Percentiles rank a stretch among this genome's conserved stretches.
These are phyloP conservation scores for Brachylomia viminalis DNA, from an alignment of 2,888 invertebrate genomes.

Conservation along the genomic window DNA sequence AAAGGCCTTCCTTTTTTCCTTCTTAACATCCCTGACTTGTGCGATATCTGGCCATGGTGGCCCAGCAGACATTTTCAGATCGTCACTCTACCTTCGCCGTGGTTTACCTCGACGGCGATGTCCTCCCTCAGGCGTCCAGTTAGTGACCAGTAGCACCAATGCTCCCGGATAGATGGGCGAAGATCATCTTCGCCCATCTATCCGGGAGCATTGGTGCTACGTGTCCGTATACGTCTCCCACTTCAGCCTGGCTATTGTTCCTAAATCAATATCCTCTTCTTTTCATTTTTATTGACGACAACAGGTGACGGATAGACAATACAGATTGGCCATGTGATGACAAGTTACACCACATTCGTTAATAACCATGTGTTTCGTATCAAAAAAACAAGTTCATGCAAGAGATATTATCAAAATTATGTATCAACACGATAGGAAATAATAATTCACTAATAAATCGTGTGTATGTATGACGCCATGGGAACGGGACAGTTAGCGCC, in stretches of 20 bases:
- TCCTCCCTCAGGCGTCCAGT: not conserved
- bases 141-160: no score
- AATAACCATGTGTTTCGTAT: not conserved
- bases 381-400: not conserved
- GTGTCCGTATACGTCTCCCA: not conserved
- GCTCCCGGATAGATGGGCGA: no score
- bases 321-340: not conserved
- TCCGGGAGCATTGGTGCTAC: not conserved
- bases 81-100: not conserved
- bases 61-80: not conserved
- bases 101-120: not conserved
- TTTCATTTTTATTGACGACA: not conserved
- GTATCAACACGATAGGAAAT: conserved; percentile 40
- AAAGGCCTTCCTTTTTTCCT: not conserved
- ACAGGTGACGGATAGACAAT: not conserved
- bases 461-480: conserved; percentile 26
- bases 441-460: conserved; percentile 39
- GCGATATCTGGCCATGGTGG: not conserved
- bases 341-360: not conserved
- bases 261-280: not conserved
- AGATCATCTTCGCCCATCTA: not conserved
- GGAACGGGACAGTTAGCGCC: conserved; percentile 52
- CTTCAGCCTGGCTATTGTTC: not conserved
- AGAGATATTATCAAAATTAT: conserved; percentile 13
- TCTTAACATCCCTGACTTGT: not conserved